These are phyloP conservation scores for Gavia stellata DNA, from an alignment of 2,113 vertebrate species.

Conservation along the genomic window DNA sequence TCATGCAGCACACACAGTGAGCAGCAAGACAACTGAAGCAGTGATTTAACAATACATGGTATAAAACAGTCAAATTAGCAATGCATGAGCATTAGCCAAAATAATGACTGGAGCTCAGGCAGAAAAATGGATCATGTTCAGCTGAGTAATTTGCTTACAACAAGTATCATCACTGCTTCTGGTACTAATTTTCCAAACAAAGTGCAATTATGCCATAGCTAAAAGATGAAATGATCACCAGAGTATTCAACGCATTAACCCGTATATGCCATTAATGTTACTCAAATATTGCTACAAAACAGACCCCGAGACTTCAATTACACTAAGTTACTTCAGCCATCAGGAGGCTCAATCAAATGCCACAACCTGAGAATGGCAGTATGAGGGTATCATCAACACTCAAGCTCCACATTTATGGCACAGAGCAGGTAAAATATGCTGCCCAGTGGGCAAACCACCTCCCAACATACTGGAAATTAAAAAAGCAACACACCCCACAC, in stretches of 20 bases:
- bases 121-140: not conserved
- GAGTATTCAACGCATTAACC: not conserved
- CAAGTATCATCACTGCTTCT: not conserved
- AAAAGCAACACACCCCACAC: not conserved
- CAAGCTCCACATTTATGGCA: not conserved
- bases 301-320: not conserved
- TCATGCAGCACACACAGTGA: not conserved
- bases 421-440: not conserved
- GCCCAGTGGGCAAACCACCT: not conserved
- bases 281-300: not conserved
- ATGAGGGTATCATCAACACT: not conserved
- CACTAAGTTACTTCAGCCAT: not conserved
- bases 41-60: not conserved
- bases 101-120: not conserved
- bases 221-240: not conserved
- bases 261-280: not conserved
- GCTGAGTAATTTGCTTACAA: not conserved
- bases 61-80: not conserved
- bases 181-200: not conserved
- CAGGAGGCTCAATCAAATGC: not conserved
- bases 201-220: not conserved
- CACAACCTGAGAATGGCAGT: not conserved
- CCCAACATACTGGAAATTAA: not conserved
- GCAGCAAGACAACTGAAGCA: not conserved
- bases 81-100: not conserved